Conservation (phyloP, 1,140 invertebrate genomes). For the Bombus confusus region DNA sequence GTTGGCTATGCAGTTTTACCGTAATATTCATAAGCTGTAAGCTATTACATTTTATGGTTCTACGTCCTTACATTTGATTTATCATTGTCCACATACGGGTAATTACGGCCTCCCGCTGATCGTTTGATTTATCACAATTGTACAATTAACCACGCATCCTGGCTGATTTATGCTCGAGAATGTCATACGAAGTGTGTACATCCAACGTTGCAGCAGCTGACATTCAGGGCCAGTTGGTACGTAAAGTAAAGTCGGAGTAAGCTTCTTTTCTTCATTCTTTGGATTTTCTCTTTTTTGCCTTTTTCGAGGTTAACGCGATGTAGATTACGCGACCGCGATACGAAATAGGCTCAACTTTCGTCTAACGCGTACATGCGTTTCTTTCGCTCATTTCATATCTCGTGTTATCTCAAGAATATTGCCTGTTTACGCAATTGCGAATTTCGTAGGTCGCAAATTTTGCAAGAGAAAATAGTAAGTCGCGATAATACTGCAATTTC, state of each 20-base stretch:
- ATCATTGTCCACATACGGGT: slow-evolving; percentile 64
- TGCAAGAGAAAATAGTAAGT: no score
- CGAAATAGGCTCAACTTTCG: not conserved
- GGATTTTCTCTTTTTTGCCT: not conserved
- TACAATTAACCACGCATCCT: slow-evolving; percentile 63
- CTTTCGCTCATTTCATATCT: not conserved
- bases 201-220: slow-evolving; percentile 42
- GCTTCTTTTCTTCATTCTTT: not conserved
- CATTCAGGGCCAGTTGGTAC: slow-evolving; percentile 34
- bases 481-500: not conserved
- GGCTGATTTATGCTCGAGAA: slow-evolving; percentile 54
- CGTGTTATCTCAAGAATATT: not conserved
- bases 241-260: slow-evolving; percentile 46
- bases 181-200: slow-evolving; percentile 30
- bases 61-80: slow-evolving; percentile 66
- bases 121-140: slow-evolving; percentile 67
- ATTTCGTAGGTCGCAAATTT: not conserved
- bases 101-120: slow-evolving; percentile 66
- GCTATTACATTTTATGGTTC: slow-evolving; percentile 66
- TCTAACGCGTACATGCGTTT: not conserved
- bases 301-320: not conserved
- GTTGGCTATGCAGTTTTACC: slow-evolving; percentile 18
- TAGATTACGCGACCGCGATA: no score
- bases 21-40: slow-evolving; percentile 37
- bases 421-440: not conserved